Evolutionary conservation across 2,797 vertebrate genomes (phyloP).

Genomic region (Euphonia xanthogaster): DNA sequence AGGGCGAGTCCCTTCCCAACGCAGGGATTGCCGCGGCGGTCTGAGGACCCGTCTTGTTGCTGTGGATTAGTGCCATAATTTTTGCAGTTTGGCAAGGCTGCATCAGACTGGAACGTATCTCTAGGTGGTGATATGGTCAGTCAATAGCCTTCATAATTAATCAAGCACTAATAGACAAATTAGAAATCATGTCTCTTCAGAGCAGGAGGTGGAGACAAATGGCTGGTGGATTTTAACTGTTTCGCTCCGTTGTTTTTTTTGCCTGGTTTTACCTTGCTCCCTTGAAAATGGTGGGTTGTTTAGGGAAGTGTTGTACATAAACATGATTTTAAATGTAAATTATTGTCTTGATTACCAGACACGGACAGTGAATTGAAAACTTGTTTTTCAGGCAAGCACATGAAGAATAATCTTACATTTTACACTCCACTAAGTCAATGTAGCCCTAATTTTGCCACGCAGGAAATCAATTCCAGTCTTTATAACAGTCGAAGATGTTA

Average conservation of each 20-base stretch:
- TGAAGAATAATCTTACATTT: conserved; percentile 80
- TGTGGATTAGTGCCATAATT: conserved; percentile 16
- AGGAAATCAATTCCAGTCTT: conserved; percentile 80
- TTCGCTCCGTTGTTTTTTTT: background rate
- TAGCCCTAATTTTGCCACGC: conserved; percentile 74
- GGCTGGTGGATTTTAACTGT: conserved; percentile 54
- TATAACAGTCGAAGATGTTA: conserved; percentile 79
- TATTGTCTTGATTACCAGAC: conserved; percentile 67
- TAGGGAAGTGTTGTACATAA: conserved; percentile 15
- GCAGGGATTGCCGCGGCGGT: accelerated
- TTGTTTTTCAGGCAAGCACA: conserved; percentile 76
- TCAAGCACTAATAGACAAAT: conserved; percentile 67
- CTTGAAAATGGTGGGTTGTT: background rate
- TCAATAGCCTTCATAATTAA: conserved; percentile 68
- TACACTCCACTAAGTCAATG: conserved; percentile 79
- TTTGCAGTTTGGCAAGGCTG: conserved; percentile 47
- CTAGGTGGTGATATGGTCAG: conserved; percentile 59
- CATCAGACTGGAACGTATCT: conserved; percentile 47
- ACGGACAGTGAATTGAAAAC: conserved; percentile 63
- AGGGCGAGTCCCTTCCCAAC: background rate
- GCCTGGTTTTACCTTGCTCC: background rate
- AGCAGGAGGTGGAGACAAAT: conserved; percentile 51
- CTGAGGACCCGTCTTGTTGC: accelerated
- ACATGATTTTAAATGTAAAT: conserved; percentile 68
- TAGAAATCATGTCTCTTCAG: conserved; percentile 57